Evolutionary conservation across 2,113 vertebrate species (phyloP).

Genomic region (Polypterus senegalus): DNA sequence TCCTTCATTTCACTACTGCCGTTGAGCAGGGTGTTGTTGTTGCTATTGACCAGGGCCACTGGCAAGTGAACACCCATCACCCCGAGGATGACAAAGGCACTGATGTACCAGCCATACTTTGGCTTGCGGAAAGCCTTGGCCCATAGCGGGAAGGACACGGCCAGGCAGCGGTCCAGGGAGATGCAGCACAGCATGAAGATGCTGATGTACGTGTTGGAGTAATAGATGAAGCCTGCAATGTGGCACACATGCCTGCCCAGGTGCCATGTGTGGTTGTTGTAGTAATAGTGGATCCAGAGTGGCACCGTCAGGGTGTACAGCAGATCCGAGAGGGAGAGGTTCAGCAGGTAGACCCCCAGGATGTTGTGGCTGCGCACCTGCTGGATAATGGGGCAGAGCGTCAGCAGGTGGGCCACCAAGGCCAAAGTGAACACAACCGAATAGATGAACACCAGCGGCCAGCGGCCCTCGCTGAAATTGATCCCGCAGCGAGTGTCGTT

Average conservation of each 20-base stretch:
- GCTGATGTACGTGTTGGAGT: conserved; percentile 64
- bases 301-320: conserved; percentile 55
- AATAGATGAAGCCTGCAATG: conserved; percentile 56
- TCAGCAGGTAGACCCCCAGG: conserved; percentile 52
- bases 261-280: conserved; percentile 40
- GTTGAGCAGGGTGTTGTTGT: conserved; percentile 23
- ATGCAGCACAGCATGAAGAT: conserved; percentile 57
- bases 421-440: conserved; percentile 46
- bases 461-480: conserved; percentile 15
- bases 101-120: conserved; percentile 35
- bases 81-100: conserved; percentile 23
- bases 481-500: background rate
- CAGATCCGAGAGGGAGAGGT: conserved; percentile 49
- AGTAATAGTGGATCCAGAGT: conserved; percentile 56
- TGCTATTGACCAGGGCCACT: conserved; percentile 1
- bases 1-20: background rate
- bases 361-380: conserved; percentile 45
- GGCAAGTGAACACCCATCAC: conserved; percentile 33
- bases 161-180: conserved; percentile 56
- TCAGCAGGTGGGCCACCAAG: conserved; percentile 43
- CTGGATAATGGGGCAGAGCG: conserved; percentile 43
- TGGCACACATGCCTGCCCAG: conserved; percentile 31
- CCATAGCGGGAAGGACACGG: conserved; percentile 42
- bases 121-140: conserved; percentile 32
- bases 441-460: conserved; percentile 45